phyloP scores from a whole-genome alignment of 2,797 vertebrate genomes.

The Sphaeramia orbicularis region DNA sequence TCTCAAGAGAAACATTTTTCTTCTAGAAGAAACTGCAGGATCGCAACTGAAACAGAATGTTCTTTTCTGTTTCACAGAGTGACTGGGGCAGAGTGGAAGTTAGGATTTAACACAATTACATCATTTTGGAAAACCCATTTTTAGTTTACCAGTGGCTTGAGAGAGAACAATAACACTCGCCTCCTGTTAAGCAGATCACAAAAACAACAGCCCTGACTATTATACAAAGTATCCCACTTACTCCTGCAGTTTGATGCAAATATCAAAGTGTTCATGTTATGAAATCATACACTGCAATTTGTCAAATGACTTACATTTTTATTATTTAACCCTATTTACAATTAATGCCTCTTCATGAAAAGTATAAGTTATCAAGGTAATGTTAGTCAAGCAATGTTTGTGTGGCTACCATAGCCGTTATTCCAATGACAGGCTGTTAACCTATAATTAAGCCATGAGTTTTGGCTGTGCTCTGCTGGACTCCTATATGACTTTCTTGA shows the following conservation, averaged over 20 bases:
- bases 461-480: slow-evolving; percentile 22
- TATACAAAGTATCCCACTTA: background rate
- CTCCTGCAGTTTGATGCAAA: background rate
- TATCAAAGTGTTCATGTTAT: background rate
- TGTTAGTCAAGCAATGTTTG: slow-evolving; percentile 3
- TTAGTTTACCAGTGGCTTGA: slow-evolving; percentile 7
- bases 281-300: background rate
- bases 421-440: slow-evolving; percentile 36
- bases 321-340: background rate
- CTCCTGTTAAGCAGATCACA: slow-evolving; percentile 27
- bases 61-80: slow-evolving; percentile 25
- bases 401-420: slow-evolving; percentile 28
- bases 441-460: slow-evolving; percentile 6
- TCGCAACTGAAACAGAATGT: slow-evolving; percentile 22
- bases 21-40: slow-evolving; percentile 1
- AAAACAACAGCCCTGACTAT: slow-evolving; percentile 27
- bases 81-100: slow-evolving; percentile 34
- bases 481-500: background rate
- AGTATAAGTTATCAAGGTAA: slow-evolving; percentile 1
- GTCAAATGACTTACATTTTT: background rate
- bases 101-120: slow-evolving; percentile 54
- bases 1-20: slow-evolving; percentile 16
- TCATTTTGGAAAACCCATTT: slow-evolving; percentile 46
- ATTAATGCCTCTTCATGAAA: background rate
- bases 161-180: slow-evolving; percentile 44